Percentiles rank a stretch among this genome's conserved stretches.
These are phyloP conservation scores for Chloroceryle inda DNA, from an alignment of 2,797 vertebrate genomes.

Conservation along the genomic window DNA sequence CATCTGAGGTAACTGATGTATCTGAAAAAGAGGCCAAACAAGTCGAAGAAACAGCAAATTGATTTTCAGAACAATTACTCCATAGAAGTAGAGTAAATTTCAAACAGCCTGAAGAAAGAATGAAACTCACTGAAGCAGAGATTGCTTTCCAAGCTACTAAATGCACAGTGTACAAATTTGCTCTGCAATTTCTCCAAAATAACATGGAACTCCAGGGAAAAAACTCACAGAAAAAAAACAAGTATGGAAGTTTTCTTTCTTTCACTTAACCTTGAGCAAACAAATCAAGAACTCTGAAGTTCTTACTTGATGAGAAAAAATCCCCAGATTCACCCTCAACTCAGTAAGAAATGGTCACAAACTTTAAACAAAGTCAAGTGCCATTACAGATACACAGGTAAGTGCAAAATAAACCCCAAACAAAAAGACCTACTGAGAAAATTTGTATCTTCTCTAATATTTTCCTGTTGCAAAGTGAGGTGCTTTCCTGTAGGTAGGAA, in stretches of 20 bases:
- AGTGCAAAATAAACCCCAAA: not conserved
- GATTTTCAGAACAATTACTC: not conserved
- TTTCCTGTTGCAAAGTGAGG: not conserved
- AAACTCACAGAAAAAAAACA: not conserved
- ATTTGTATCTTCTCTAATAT: not conserved
- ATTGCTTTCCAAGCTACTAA: not conserved
- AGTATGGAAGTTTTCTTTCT: not conserved
- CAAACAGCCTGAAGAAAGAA: not conserved
- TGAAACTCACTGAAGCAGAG: not conserved
- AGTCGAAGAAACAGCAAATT: not conserved
- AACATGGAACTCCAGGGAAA: not conserved
- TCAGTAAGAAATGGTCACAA: not conserved
- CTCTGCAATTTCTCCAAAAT: not conserved
- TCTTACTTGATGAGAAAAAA: not conserved
- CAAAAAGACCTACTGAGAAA: not conserved
- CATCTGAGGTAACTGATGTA: not conserved
- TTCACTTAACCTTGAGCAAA: not conserved
- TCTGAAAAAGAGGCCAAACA: not conserved
- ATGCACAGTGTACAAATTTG: not conserved
- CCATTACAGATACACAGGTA: not conserved
- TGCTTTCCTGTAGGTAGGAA: not conserved
- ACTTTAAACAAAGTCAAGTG: not conserved
- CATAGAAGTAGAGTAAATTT: not conserved
- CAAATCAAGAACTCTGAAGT: not conserved
- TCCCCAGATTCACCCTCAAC: not conserved